Percentiles rank a stretch among this genome's conserved stretches.
phyloP scores from a whole-genome alignment of 2,113 vertebrate genomes.

The Pleuronectes platessa region DNA sequence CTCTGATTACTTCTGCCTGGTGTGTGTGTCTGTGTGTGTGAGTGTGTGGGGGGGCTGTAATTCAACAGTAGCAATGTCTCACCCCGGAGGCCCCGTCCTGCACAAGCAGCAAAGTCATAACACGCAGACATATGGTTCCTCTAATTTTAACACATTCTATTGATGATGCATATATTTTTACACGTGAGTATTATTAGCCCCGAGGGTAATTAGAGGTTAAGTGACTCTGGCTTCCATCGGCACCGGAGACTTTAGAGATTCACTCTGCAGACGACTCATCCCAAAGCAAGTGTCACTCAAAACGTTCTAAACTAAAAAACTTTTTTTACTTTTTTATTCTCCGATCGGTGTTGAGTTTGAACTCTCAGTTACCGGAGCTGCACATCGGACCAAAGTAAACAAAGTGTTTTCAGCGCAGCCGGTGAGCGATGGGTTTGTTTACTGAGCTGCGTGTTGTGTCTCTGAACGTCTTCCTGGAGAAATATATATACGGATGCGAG shows the following conservation, averaged over 20 bases:
- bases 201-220: conserved; percentile 46
- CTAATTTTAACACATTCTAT: not conserved
- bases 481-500: conserved; percentile 25
- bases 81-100: conserved; percentile 2
- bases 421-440: conserved; percentile 37
- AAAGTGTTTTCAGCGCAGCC: not conserved
- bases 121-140: conserved; percentile 20
- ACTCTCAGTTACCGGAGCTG: not conserved
- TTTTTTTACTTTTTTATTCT: not conserved
- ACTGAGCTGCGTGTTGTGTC: not conserved
- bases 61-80: not conserved
- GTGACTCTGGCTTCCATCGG: conserved; percentile 34
- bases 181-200: conserved; percentile 55
- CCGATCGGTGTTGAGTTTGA: not conserved
- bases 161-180: conserved; percentile 44
- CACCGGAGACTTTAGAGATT: not conserved
- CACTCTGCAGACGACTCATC: not conserved
- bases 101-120: not conserved
- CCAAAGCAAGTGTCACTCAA: too few relatives aligned
- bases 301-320: not conserved
- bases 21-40: conserved; percentile 2
- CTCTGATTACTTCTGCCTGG: conserved; percentile 25
- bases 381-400: conserved; percentile 36
- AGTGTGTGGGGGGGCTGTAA: not conserved
- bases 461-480: conserved; percentile 41